Evolutionary conservation across 2,888 invertebrate species (phyloP).

Genomic region (Cepaea hortensis): DNA sequence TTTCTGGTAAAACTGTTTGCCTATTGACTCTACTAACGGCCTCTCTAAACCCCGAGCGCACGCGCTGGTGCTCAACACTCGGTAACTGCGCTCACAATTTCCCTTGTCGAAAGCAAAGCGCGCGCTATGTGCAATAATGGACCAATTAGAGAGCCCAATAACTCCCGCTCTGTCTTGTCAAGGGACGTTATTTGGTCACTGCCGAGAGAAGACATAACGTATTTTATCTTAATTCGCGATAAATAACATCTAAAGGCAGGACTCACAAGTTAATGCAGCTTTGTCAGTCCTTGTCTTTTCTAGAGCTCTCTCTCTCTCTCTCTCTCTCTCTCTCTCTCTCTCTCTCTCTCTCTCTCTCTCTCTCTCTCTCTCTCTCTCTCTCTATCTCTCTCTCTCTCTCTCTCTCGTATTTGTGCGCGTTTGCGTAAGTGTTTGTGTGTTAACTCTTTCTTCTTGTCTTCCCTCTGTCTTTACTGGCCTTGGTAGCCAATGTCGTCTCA

Average conservation of each 20-base stretch:
- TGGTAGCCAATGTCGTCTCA: too few species aligned
- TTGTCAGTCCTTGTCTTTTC: background rate
- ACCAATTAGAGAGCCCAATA: conserved; percentile 49
- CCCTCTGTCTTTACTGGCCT: background rate
- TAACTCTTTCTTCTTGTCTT: background rate
- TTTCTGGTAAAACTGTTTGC: conserved; percentile 49
- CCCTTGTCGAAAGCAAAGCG: conserved; percentile 41
- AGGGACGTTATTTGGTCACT: conserved; percentile 27
- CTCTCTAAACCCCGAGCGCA: conserved; percentile 31
- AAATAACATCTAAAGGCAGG: conserved; percentile 28
- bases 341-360: background rate
- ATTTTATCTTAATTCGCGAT: conserved; percentile 34
- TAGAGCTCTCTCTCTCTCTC: background rate
- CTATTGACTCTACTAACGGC: conserved; percentile 48
- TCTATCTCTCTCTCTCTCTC: background rate
- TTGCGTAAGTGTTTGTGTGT: background rate
- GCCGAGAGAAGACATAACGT: conserved; percentile 36
- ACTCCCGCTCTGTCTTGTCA: conserved; percentile 38
- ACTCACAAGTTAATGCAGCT: conserved; percentile 34
- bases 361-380: background rate
- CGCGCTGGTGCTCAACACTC: conserved; percentile 35
- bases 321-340: conserved; percentile 4
- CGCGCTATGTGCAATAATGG: conserved; percentile 48
- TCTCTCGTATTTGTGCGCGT: background rate
- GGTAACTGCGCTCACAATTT: conserved; percentile 46